Base-by-base conservation (phyloP, 2,113 vertebrate genomes). In the Fregata magnificens region DNA sequence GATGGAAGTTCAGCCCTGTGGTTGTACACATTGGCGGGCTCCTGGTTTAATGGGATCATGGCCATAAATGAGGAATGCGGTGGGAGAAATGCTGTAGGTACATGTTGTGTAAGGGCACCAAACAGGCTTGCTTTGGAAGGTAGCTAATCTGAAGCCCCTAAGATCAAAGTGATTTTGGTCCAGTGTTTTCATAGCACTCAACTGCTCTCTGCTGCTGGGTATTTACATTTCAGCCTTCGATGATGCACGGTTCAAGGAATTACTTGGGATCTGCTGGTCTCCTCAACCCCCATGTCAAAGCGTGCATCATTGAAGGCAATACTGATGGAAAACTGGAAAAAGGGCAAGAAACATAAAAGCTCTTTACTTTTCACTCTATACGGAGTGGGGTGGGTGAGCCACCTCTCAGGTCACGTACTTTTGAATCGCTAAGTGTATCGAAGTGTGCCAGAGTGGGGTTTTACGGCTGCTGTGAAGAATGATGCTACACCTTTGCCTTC, bases 1-100 rank as follows among this genome's bases (percentile, higher is more conserved):
- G 53, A 25, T 24, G 26, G 29, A 32, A 66, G 28, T 62, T 78
- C 58, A 58, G 18, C 28, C 18, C 22, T 32, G 40, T 2, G 1
- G 6, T 21, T 45, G 28, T 32, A 7, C 1, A 0, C 2, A 2
- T 18, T 21, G 44, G 18, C 36, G 63, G 44, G 32, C 28, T 77
- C 13, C 32, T 45, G 25, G 13, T 73, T 73, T 58, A 9, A 34
- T 13, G 55, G 50, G 21, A 28, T 42, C 4, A 0, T 8, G 49
- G 50, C 55, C 7, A 2, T 66, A 86, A 45, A 38, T 9, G 62
- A 53, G 40, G 52, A 17, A 38, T 0, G 0, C 0, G 0, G 15
- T 47, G 24, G 11, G 16, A 61, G 47, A 56, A 53, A 59, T n/a
- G 6, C 16, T 3, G 3, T 12, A 18, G 11, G 26, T 45, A 1